Base-by-base conservation (phyloP, 2,888 invertebrate species). In the Phortica okadai region DNA sequence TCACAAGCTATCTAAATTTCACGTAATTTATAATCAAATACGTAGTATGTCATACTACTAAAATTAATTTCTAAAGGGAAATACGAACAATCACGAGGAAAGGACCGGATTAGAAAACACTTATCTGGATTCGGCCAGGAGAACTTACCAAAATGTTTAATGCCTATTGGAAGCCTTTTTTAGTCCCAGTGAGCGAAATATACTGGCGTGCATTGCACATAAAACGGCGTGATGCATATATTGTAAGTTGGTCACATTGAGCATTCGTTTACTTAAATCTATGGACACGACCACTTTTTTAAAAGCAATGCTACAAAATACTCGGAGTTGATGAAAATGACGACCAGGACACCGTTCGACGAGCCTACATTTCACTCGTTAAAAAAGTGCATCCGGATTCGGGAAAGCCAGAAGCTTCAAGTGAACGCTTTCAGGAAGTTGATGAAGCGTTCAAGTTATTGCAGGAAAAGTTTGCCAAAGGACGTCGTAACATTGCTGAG, bases 301-400 rank as follows among this genome's bases (percentile, higher is more conserved):
- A 25, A 50, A 83, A 96, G 96, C 94, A 94, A 92, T 95, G 94
- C 84, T 96, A 94, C 88, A 91, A 92, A 81, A 91, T 94, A 56
- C 92, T 97, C 50, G 94, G 94, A 75, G 92, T 97, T 50, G 91
- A 93, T 0, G 93, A 94, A 81, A 92, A 94, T 74, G 94, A 96
- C 33, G 95, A 95, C 82, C 95, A 96, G 90, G 94, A 95, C 85
- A 93, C 94, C 41, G 93, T 97, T 8, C 93, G 95, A 74, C 90
- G 93, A 81, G 95, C 96, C 1, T 97, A 96, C 88, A 91, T 97
- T 70, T 92, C 93, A 74, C 92, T 97, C 59, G 97, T 95, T 0
- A 97, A 97, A 90, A 93, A 93, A 83, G 96, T 94, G 85, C 97
- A 98, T 91, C 97, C 98, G 0, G 98, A 98, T 86, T 95, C 96